phyloP scores from a whole-genome alignment of 2,797 vertebrate genomes.

The Acomys russatus region DNA sequence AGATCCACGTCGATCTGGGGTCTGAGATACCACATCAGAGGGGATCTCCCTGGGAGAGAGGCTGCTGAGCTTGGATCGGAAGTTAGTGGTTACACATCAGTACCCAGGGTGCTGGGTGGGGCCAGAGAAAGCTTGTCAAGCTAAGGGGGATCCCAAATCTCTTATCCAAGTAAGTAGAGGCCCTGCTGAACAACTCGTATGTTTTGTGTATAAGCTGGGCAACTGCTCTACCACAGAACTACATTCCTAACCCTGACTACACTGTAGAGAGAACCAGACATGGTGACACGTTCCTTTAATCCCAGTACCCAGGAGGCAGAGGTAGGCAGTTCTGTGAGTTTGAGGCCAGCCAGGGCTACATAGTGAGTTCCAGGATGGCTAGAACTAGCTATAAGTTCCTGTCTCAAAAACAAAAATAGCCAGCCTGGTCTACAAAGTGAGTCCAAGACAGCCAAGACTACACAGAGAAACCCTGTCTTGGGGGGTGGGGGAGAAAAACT shows the following conservation, averaged over 20 bases:
- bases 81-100: background rate
- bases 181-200: background rate
- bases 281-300: background rate
- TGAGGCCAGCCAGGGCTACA: background rate
- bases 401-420: background rate
- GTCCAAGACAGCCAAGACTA: too few species aligned
- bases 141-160: too few species aligned
- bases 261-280: background rate
- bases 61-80: constrained; percentile 14
- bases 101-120: background rate
- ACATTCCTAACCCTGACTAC: background rate
- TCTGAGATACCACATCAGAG: background rate
- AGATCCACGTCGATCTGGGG: background rate
- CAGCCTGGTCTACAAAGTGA: background rate
- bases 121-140: background rate
- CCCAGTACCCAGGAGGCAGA: background rate
- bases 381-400: background rate
- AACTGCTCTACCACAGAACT: background rate
- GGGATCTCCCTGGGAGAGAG: constrained; percentile 30
- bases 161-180: background rate
- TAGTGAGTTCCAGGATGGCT: background rate
- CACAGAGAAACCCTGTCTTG: too few species aligned
- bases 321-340: background rate
- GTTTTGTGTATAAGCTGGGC: background rate
- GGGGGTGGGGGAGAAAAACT: too few species aligned